A percentile compares a stretch with the other conserved stretches of the same genome.
phyloP scores from a whole-genome alignment of 2,797 vertebrate species.

The Enteromius afrohamiltoni region DNA sequence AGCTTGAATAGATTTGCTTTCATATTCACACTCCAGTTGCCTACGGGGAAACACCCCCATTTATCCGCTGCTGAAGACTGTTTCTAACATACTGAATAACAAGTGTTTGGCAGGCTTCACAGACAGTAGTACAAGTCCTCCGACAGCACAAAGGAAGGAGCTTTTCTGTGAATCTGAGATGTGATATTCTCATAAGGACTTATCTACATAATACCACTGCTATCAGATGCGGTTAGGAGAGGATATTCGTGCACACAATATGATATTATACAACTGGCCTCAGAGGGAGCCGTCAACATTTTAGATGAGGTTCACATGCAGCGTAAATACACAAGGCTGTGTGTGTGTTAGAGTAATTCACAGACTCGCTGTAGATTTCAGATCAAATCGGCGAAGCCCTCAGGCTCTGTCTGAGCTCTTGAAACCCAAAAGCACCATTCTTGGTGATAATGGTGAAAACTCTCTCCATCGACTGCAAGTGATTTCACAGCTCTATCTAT shows the following conservation, averaged over 20 bases:
- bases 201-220: conserved; percentile 35
- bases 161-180: conserved; percentile 61
- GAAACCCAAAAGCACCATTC: conserved; percentile 48
- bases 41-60: conserved; percentile 39
- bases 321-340: conserved; percentile 58
- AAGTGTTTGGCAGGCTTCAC: conserved; percentile 63
- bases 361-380: conserved; percentile 33
- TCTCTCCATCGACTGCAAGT: conserved; percentile 38
- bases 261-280: conserved; percentile 52
- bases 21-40: conserved; percentile 58
- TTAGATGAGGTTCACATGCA: conserved; percentile 55
- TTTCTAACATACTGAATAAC: conserved; percentile 55
- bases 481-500: conserved; percentile 35
- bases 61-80: conserved; percentile 44
- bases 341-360: conserved; percentile 64
- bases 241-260: conserved; percentile 57
- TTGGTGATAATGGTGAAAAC: conserved; percentile 48
- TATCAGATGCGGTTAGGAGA: conserved; percentile 62
- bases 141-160: conserved; percentile 57
- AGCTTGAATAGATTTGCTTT: conserved; percentile 40
- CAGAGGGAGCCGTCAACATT: conserved; percentile 70
- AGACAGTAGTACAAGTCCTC: conserved; percentile 60
- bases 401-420: conserved; percentile 49
- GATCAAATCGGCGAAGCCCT: conserved; percentile 50
- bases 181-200: conserved; percentile 63